A percentile compares a stretch with the other conserved stretches of the same genome.
Conservation (phyloP, 2,888 invertebrate genomes). For the Synanthedon formicaeformis region DNA sequence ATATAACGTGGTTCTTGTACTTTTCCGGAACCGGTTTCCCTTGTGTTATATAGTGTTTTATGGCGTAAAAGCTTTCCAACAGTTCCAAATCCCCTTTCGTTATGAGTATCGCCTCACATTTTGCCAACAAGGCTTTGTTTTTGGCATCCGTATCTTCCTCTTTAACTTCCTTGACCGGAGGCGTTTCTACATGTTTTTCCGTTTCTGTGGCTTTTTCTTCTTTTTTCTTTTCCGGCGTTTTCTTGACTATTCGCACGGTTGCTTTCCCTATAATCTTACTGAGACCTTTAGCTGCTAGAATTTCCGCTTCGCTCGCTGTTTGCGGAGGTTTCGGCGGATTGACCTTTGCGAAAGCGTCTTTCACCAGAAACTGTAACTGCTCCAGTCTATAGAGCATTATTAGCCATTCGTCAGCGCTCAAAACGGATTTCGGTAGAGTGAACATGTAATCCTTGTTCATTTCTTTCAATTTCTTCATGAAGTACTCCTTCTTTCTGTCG, state of each 20-base stretch:
- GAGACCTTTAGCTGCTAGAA: constrained; percentile 53
- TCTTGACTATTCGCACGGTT: constrained; percentile 27
- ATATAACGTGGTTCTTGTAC: constrained; percentile 51
- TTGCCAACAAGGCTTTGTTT: constrained; percentile 42
- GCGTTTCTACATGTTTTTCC: constrained; percentile 7
- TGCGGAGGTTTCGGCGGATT: constrained; percentile 12
- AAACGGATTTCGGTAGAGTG: constrained; percentile 40
- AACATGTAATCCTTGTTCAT: constrained; percentile 50
- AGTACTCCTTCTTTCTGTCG: constrained; percentile 44
- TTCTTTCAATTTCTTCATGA: constrained; percentile 35
- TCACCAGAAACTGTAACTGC: constrained; percentile 39
- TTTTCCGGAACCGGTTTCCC: constrained; percentile 51
- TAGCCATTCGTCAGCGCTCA: constrained; percentile 55
- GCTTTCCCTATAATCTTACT: constrained; percentile 58
- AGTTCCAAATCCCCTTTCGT: constrained; percentile 50
- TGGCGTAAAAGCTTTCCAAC: constrained; percentile 51
- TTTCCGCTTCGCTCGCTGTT: constrained; percentile 53
- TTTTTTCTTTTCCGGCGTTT: constrained; percentile 13
- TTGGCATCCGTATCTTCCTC: constrained; percentile 26
- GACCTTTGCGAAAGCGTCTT: constrained; percentile 35
- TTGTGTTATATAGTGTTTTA: constrained; percentile 52
- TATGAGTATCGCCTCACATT: constrained; percentile 49
- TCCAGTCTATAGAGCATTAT: constrained; percentile 50
- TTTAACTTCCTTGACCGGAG: constrained; percentile 7
- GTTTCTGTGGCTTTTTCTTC: constrained; percentile 11